phyloP scores from a whole-genome alignment of 2,113 vertebrate species.

The Lycaon pictus region DNA sequence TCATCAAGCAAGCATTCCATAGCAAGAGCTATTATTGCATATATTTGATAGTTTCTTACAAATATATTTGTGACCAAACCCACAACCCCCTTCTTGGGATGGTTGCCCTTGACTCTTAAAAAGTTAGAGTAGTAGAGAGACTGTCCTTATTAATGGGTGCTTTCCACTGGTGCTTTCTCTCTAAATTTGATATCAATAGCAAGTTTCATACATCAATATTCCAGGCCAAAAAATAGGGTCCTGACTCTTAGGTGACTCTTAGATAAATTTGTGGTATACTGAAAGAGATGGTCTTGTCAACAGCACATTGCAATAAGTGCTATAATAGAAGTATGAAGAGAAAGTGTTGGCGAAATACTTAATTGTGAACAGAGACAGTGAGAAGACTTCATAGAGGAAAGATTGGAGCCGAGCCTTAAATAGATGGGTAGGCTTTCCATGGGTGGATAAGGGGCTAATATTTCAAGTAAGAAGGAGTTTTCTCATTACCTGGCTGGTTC shows the following conservation, averaged over 20 bases:
- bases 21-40: background rate
- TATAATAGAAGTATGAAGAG: background rate
- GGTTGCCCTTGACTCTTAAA: background rate
- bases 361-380: background rate
- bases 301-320: background rate
- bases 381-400: background rate
- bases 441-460: background rate
- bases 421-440: background rate
- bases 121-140: slow-evolving; percentile 4
- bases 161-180: background rate
- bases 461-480: background rate
- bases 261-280: background rate
- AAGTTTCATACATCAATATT: background rate
- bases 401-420: background rate
- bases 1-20: background rate
- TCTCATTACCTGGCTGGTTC: background rate
- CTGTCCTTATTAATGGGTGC: background rate
- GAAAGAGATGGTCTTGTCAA: background rate
- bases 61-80: background rate
- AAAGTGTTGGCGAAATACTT: background rate
- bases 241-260: background rate
- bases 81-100: background rate
- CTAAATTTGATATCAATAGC: background rate
- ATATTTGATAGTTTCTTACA: background rate
- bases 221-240: background rate